Base-by-base conservation (phyloP, 2,888 invertebrate species). In the Drosophila anceps region DNA sequence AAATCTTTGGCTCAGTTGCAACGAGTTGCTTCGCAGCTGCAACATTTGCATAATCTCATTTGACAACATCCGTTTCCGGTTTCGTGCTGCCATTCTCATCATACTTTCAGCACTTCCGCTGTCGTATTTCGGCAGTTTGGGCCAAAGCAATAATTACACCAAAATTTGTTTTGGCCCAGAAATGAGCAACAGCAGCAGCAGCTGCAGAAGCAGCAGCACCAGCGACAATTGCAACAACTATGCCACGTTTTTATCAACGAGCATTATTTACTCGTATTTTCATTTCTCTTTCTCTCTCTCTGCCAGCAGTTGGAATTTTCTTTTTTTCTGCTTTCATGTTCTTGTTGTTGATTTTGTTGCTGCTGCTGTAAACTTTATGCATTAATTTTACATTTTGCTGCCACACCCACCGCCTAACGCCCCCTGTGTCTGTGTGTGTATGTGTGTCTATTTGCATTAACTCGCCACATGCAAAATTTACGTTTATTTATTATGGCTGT, bases 381-480 rank as follows among this genome's bases (percentile, higher is more conserved):
- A 91, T 90, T 90, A 90, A 88, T 90, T 90, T 90, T 85, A 88
- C 86, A 90, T 88, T 88, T 88, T 85, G 64, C 71, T 70, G 67
- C 67, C 67, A 66, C 53, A 46, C 67, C 41, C 18, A 10, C 37
- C 9, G 15, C 58, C 20, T 24, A n/a, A 12, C 20, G 3, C 15
- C 27, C 29, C 2, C 18, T 10, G 27, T n/a, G 8, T 20, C 10
- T 58, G 33, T 20, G 31, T 18, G 33, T 67, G 46, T 65, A 69
- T 64, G 72, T 63, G 55, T 79, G 76, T 66, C 74, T 83, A 84
- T 86, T 84, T 88, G 79, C 82, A 89, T 84, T 84, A 84, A 84
- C 86, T 88, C 84, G 88, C 88, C 88, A 76, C 84, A 88, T 84
- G 86, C 85, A 86, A 84, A 88, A 88, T 84, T 88, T 83, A 84